A percentile compares a stretch with the other conserved stretches of the same genome.
These are phyloP conservation scores for Ibycter americanus DNA, from an alignment of 2,797 vertebrate genomes.

Conservation along the genomic window DNA sequence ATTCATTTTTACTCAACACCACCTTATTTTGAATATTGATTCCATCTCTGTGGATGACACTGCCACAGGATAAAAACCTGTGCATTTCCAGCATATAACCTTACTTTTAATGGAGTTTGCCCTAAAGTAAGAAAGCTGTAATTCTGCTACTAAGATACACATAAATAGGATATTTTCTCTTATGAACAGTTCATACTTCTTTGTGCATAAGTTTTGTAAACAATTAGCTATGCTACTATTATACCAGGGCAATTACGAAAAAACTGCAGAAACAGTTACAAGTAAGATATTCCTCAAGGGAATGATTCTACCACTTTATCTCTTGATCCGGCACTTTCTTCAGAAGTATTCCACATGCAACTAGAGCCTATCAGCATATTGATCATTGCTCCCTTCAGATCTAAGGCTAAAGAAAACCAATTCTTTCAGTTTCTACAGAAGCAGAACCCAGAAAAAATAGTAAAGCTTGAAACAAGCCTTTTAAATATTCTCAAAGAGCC, in stretches of 20 bases:
- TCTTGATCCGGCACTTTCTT: not conserved
- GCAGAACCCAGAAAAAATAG: not conserved
- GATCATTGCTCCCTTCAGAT: not conserved
- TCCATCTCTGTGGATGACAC: not conserved
- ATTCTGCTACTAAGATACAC: not conserved
- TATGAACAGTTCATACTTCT: not conserved
- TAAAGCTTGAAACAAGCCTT: not conserved
- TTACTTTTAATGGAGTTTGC: not conserved
- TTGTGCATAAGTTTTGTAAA: not conserved
- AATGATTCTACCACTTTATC: not conserved
- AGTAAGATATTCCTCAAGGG: not conserved
- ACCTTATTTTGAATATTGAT: not conserved
- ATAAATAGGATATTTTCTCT: not conserved
- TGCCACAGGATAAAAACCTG: not conserved
- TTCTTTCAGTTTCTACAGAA: not conserved
- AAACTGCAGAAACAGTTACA: not conserved
- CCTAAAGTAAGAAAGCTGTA: not conserved
- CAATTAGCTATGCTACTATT: not conserved
- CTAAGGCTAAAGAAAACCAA: not conserved
- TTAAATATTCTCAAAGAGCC: not conserved
- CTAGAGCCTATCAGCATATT: not conserved
- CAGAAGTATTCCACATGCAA: not conserved
- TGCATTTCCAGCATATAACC: not conserved
- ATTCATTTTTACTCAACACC: not conserved
- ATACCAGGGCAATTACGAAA: not conserved